Base-by-base conservation (phyloP, 2,888 invertebrate species). In the Tetranychus piercei region DNA sequence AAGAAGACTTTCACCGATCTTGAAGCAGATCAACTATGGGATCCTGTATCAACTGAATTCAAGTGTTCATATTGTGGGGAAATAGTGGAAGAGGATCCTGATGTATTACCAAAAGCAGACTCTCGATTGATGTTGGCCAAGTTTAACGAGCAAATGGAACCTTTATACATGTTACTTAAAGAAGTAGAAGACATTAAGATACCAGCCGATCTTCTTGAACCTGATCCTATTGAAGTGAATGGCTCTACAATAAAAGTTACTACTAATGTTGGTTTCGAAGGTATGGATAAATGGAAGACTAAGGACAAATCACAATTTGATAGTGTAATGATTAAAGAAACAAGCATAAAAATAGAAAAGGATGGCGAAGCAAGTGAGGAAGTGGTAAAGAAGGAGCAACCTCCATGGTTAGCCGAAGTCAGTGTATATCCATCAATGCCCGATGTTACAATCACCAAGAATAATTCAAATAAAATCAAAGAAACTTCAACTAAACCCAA, bases 371-470 rank as follows among this genome's bases (percentile, higher is more conserved):
- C 91, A 93, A 6, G 84, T 72, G 69, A 73, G 7, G 64, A 66
- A 44, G 18, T 11, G 8, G 69, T 69, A 0, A 76, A 76, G 55
- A 95, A 94, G 83, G 92, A 94, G 80, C 87, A 91, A 74, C 96
- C 96, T 1, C 89, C 94, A 77, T 96, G 96, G 95, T 89, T 96
- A 91, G 88, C 89, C 75, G 91, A 94, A 83, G 94, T 94, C 81
- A 96, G 95, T 70, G 77, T 75, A 20, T 76, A 72, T 22, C 43
- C 44, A n/a, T 44, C 71, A 9, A 15, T 11, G n/a, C 20, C 44
- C 43, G 45, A 15, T 23, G 20, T 71, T n/a, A 69, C 44, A 45
- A 75, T 74, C n/a, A 72, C 64, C 65, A 20, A 70, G 8, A 70
- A 71, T 4, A 70, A 71, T 71, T 8, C 43, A 9, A 75, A 75